A percentile compares a stretch with the other conserved stretches of the same genome.
phyloP scores from a whole-genome alignment of 2,888 invertebrate genomes.

The Caprella mutica region DNA sequence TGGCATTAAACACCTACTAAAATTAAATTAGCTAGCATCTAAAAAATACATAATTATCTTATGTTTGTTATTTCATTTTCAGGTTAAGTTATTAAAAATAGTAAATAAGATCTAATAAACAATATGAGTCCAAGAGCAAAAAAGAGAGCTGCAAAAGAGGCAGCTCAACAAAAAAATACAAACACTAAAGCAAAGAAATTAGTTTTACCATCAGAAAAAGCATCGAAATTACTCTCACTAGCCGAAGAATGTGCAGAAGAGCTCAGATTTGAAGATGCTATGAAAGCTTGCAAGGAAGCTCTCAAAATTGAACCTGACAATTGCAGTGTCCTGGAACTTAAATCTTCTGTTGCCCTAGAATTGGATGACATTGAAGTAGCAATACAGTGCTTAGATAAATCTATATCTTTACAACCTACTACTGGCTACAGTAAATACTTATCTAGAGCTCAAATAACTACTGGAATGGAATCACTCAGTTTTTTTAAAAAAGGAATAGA shows the following conservation, averaged over 20 bases:
- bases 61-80: no score
- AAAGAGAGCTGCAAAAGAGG: no score
- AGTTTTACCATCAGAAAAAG: no score
- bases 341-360: constrained; percentile 41
- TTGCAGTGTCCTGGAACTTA: constrained; percentile 40
- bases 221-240: constrained; percentile 35
- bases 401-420: constrained; percentile 41
- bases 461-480: constrained; percentile 40
- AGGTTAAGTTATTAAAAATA: no score
- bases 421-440: constrained; percentile 42
- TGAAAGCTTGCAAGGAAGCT: constrained; percentile 41
- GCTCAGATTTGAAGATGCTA: constrained; percentile 42
- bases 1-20: no score
- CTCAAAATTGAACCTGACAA: constrained; percentile 41
- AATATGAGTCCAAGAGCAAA: no score
- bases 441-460: constrained; percentile 42
- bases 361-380: constrained; percentile 41
- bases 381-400: constrained; percentile 30
- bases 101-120: no score
- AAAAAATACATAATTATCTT: no score
- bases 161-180: no score
- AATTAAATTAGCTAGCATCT: no score
- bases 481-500: constrained; percentile 43
- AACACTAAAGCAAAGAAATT: no score
- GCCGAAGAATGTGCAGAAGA: constrained; percentile 41